Conservation (phyloP, 2,797 vertebrate species). For the Capromys pilorides region DNA sequence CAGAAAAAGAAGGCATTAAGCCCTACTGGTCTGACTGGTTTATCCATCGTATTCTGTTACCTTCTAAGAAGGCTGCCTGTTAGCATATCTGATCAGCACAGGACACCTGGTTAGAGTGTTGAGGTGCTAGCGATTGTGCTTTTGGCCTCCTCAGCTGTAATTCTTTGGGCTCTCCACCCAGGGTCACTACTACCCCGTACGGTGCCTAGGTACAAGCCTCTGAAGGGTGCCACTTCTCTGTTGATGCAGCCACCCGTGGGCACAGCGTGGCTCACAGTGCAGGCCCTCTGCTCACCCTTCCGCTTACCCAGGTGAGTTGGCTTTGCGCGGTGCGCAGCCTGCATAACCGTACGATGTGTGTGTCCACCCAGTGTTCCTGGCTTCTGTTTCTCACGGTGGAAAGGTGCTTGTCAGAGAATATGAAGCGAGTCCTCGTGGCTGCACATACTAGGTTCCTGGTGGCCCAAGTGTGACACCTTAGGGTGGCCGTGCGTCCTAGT, state of each 20-base stretch:
- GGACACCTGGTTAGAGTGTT: constrained; percentile 37
- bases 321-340: not conserved
- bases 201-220: not conserved
- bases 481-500: not conserved
- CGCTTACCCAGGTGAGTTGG: too few relatives aligned
- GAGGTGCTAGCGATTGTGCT: not conserved
- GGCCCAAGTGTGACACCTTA: not conserved
- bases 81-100: constrained; percentile 37
- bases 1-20: constrained; percentile 53
- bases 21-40: constrained; percentile 24
- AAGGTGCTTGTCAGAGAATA: not conserved
- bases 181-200: constrained; percentile 63
- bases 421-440: not conserved
- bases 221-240: not conserved
- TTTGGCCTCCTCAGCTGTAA: constrained; percentile 38
- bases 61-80: constrained; percentile 55
- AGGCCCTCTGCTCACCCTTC: not conserved
- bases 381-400: not conserved
- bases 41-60: constrained; percentile 57
- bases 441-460: not conserved
- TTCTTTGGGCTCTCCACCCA: constrained; percentile 67
- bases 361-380: not conserved
- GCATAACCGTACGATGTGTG: rapidly evolving
- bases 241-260: not conserved
- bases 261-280: not conserved